A percentile compares a stretch with the other conserved stretches of the same genome.
Evolutionary conservation across 2,888 invertebrate species (phyloP).

Genomic region (Zaprionus bogoriensis): DNA sequence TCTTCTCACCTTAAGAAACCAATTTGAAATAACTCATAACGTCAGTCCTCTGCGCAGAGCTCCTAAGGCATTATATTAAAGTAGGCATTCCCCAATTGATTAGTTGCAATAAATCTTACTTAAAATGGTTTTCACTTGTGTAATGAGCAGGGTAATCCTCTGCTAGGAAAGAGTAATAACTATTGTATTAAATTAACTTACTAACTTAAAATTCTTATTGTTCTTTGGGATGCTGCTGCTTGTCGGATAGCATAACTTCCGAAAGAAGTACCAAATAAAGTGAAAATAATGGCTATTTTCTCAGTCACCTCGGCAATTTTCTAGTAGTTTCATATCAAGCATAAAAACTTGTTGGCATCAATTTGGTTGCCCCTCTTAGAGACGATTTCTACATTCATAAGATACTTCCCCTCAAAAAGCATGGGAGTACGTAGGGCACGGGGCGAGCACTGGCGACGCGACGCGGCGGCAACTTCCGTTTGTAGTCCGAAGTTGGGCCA

Average conservation of each 20-base stretch:
- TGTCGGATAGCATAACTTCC: no score
- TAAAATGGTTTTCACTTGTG: no score
- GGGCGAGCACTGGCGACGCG: conserved; percentile 5
- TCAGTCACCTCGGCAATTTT: no score
- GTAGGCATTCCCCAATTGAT: not conserved
- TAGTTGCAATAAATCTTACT: not conserved
- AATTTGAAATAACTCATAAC: not conserved
- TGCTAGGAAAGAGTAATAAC: no score
- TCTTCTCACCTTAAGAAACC: no score
- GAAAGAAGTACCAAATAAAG: no score
- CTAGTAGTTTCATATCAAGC: not conserved
- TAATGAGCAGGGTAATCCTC: no score
- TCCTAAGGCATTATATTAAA: not conserved
- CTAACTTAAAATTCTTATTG: no score
- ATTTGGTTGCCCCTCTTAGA: conserved; percentile 3
- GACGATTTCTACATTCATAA: conserved; percentile 32
- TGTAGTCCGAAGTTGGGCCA: conserved; percentile 37
- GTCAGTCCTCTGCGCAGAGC: not conserved
- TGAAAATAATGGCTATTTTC: no score
- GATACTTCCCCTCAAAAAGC: conserved; percentile 16
- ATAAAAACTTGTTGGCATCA: not conserved
- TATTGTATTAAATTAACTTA: no score
- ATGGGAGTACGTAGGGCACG: not conserved
- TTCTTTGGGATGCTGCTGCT: no score
- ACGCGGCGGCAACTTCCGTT: conserved; percentile 75